These are phyloP conservation scores for Tympanoctomys barrerae DNA, from an alignment of 2,797 vertebrate species.

Conservation along the genomic window DNA sequence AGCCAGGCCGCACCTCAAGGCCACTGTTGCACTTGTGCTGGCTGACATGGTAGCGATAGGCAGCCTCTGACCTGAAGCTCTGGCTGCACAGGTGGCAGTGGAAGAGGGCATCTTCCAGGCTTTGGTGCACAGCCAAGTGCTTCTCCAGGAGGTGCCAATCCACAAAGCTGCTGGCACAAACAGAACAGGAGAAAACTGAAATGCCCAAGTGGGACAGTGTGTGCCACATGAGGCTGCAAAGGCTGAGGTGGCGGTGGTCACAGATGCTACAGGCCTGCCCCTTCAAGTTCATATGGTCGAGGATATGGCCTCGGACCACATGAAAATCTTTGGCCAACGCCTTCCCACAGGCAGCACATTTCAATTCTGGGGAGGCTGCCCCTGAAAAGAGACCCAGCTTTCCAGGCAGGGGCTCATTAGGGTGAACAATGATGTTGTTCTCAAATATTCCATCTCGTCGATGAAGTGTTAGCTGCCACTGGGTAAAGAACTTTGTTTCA, in stretches of 20 bases:
- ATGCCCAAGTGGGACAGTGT: constrained; percentile 93
- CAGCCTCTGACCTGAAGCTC: constrained; percentile 93
- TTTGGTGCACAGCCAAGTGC: constrained; percentile 93
- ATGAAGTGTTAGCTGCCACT: constrained; percentile 94
- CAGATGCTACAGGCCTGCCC: constrained; percentile 94
- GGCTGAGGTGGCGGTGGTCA: constrained; percentile 92
- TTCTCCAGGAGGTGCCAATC: constrained; percentile 91
- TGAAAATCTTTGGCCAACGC: constrained; percentile 95
- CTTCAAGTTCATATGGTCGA: constrained; percentile 93
- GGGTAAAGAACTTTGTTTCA: constrained; percentile 95
- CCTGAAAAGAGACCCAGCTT: constrained; percentile 86
- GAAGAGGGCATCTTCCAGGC: constrained; percentile 88
- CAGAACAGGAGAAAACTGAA: constrained; percentile 94
- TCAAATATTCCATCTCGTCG: constrained; percentile 91
- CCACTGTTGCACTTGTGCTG: constrained; percentile 90
- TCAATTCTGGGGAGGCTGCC: constrained; percentile 87
- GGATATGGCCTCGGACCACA: constrained; percentile 92
- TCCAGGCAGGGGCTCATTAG: constrained; percentile 89
- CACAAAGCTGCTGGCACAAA: constrained; percentile 94
- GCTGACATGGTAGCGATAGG: constrained; percentile 95
- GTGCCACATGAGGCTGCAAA: constrained; percentile 97
- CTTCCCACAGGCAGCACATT: constrained; percentile 93
- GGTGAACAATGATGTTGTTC: constrained; percentile 90
- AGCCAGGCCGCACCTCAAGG: constrained; percentile 83
- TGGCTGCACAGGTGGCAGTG: constrained; percentile 95